Conservation (phyloP, 2,797 vertebrate genomes). For the Onychomys torridus region DNA sequence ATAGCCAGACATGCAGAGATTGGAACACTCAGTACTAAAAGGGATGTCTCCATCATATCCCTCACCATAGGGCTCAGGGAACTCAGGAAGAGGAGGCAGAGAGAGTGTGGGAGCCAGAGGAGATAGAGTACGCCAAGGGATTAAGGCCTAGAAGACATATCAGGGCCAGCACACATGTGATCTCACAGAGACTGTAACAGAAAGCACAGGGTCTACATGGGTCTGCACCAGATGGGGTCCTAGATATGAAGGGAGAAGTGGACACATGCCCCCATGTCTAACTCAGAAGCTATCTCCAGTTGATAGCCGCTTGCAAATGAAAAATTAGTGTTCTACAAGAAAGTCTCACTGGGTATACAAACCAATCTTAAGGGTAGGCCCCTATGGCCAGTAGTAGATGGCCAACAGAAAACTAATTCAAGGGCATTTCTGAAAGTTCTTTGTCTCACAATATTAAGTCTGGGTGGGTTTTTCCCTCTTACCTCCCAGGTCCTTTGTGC, state of each 20-base stretch:
- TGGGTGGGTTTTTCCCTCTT: accelerated
- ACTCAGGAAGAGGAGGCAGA: not conserved
- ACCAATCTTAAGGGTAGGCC: not conserved
- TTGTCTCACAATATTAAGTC: not conserved
- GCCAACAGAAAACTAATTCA: not conserved
- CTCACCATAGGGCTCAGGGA: not conserved
- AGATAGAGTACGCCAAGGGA: not conserved
- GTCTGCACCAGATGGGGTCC: not conserved
- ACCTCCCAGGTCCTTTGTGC: not conserved
- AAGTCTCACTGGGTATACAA: not conserved
- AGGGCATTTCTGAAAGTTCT: not conserved
- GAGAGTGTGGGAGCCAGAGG: not conserved
- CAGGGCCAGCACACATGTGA: not conserved
- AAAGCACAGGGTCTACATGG: not conserved
- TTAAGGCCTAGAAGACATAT: not conserved
- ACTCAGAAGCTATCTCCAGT: too few species aligned
- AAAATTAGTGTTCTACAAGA: not conserved
- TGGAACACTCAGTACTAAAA: too few species aligned
- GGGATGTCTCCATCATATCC: not conserved
- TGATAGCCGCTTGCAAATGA: not conserved
- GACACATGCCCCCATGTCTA: not conserved
- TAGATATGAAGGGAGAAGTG: not conserved
- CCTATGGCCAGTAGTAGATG: not conserved
- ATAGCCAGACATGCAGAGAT: not conserved
- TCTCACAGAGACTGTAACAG: not conserved